These are phyloP conservation scores for Acanthosepion esculentum DNA, from an alignment of 2,888 invertebrate genomes.

Conservation along the genomic window DNA sequence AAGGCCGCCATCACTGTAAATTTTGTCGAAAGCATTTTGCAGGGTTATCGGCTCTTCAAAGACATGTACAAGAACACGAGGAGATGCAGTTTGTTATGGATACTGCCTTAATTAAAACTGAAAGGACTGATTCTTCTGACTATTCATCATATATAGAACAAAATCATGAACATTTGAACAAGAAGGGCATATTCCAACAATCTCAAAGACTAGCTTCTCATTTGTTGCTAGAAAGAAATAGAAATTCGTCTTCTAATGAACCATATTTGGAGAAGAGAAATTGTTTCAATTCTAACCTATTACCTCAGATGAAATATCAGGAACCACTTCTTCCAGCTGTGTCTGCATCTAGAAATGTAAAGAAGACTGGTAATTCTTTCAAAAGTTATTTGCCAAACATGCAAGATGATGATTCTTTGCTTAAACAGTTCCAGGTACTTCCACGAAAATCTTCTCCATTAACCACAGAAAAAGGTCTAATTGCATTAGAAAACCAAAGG, in stretches of 20 bases:
- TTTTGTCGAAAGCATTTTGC: not conserved
- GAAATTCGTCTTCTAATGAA: not conserved
- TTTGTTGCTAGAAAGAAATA: not conserved
- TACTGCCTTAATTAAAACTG: not conserved
- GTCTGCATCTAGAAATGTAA: not conserved
- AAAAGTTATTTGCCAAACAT: not conserved
- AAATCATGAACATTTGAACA: not conserved
- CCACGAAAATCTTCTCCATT: not conserved
- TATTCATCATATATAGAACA: not conserved
- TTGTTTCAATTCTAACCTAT: not conserved
- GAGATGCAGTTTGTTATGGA: not conserved
- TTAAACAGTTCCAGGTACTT: not conserved
- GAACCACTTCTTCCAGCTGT: not conserved
- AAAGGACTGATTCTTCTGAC: not conserved
- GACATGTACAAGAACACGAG: not conserved
- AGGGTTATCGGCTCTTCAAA: not conserved
- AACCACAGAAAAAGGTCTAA: not conserved
- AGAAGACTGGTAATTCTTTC: not conserved
- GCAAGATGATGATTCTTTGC: not conserved
- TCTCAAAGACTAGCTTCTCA: not conserved
- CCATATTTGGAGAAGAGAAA: not conserved
- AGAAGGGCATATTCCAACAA: not conserved
- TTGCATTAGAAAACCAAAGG: not conserved
- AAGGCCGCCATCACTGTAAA: not conserved
- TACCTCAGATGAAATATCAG: not conserved